Percentiles rank a stretch among this genome's conserved stretches.
phyloP scores from a whole-genome alignment of 2,888 invertebrate genomes.

The Margaritifera margaritifera region DNA sequence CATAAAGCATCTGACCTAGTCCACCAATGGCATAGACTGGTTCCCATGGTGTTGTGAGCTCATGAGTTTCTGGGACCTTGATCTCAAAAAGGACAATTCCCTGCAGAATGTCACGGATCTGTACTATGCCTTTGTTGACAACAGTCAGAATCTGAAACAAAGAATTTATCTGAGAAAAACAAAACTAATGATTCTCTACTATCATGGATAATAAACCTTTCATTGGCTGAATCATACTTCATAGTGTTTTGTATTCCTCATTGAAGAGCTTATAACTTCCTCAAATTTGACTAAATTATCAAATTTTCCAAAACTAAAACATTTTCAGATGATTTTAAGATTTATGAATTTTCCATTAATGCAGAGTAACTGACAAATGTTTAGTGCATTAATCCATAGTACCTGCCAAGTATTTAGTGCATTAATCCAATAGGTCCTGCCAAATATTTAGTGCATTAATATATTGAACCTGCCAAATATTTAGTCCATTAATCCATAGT shows the following conservation, averaged over 20 bases:
- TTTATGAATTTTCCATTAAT: too few relatives aligned
- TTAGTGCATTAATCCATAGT: too few relatives aligned
- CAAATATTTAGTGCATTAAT: too few relatives aligned
- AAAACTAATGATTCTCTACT: neutral
- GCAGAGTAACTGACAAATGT: too few relatives aligned
- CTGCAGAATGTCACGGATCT: conserved; percentile 57
- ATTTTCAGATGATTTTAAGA: too few relatives aligned
- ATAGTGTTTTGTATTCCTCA: neutral
- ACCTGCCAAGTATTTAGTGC: too few relatives aligned
- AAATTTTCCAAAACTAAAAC: neutral
- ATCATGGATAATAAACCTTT: neutral
- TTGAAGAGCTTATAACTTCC: neutral
- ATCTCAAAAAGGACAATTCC: conserved; percentile 58
- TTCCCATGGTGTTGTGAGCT: conserved; percentile 62
- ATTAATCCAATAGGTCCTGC: too few relatives aligned
- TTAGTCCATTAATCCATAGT: too few relatives aligned
- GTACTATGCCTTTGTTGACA: conserved; percentile 51
- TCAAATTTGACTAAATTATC: neutral
- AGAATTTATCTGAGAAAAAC: conserved; percentile 1
- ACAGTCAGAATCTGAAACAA: conserved; percentile 52
- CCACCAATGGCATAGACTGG: conserved; percentile 61
- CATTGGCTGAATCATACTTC: too few relatives aligned
- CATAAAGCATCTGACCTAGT: conserved; percentile 56
- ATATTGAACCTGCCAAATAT: too few relatives aligned
- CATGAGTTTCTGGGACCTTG: conserved; percentile 50